phyloP scores from a whole-genome alignment of 2,797 vertebrate genomes.

The Diplodus puntazzo region DNA sequence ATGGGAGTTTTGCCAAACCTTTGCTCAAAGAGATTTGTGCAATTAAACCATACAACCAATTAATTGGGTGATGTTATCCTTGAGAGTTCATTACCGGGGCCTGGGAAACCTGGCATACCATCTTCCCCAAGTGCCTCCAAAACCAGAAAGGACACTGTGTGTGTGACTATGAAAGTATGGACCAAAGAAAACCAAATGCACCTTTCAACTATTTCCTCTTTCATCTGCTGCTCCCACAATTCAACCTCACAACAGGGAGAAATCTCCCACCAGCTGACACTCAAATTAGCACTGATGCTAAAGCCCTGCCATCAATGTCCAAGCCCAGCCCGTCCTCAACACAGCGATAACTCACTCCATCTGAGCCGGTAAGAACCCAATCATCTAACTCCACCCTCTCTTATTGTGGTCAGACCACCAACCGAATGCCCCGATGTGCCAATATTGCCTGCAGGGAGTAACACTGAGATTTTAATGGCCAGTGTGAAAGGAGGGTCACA shows the following conservation, averaged over 20 bases:
- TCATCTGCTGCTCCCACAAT: conserved; percentile 73
- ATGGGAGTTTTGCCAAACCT: conserved; percentile 73
- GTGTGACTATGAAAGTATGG: conserved; percentile 53
- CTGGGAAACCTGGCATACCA: conserved; percentile 73
- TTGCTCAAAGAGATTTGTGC: conserved; percentile 67
- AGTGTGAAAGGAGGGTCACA: conserved; percentile 76
- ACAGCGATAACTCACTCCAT: conserved; percentile 46
- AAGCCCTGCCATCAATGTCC: conserved; percentile 59
- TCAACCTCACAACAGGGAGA: conserved; percentile 72
- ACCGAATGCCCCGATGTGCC: conserved; percentile 61
- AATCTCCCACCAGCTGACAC: conserved; percentile 77
- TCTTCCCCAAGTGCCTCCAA: conserved; percentile 57
- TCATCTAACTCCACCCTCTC: conserved; percentile 62
- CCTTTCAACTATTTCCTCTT: conserved; percentile 71
- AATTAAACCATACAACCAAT: conserved; percentile 78
- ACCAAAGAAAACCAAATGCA: conserved; percentile 66
- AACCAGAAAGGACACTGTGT: conserved; percentile 57
- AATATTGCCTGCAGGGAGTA: conserved; percentile 69
- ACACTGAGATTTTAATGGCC: conserved; percentile 78
- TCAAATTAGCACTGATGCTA: conserved; percentile 78
- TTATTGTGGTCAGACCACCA: conserved; percentile 70
- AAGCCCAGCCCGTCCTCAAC: conserved; percentile 53
- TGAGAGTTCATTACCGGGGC: conserved; percentile 76
- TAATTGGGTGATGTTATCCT: conserved; percentile 75
- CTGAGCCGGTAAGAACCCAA: conserved; percentile 60